Percentiles rank a stretch among this genome's conserved stretches.
phyloP scores from a whole-genome alignment of 2,797 vertebrate species.

The Harpagifer antarcticus region DNA sequence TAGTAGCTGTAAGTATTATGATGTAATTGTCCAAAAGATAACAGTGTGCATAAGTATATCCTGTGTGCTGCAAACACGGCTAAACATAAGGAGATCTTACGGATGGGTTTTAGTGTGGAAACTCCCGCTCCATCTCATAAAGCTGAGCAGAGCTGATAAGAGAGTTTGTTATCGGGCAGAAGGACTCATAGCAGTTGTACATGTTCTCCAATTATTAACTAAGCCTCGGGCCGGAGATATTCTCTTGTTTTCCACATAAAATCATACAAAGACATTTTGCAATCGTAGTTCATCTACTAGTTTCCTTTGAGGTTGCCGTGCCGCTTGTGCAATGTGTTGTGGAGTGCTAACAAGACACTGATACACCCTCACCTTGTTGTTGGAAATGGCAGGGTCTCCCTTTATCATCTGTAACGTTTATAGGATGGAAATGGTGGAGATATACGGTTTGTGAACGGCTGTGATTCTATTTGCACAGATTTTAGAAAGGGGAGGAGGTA shows the following conservation, averaged over 20 bases:
- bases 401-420: not conserved
- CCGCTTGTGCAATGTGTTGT: not conserved
- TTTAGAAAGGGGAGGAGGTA: too few species aligned
- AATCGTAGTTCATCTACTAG: not conserved
- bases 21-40: too few species aligned
- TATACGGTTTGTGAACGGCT: too few species aligned
- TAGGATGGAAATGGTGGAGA: not conserved
- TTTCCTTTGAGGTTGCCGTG: slow-evolving; percentile 12
- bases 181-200: slow-evolving; percentile 75
- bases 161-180: slow-evolving; percentile 68
- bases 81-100: slow-evolving; percentile 10
- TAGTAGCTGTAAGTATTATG: too few species aligned
- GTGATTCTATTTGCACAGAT: too few species aligned
- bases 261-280: slow-evolving; percentile 1
- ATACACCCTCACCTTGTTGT: too few species aligned
- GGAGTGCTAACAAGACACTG: not conserved
- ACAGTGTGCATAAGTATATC: too few species aligned
- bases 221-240: slow-evolving; percentile 59
- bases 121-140: slow-evolving; percentile 65
- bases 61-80: not conserved
- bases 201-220: slow-evolving; percentile 85
- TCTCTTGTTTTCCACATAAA: slow-evolving; percentile 22
- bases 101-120: slow-evolving; percentile 51
- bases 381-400: not conserved
- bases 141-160: slow-evolving; percentile 68